phyloP scores from a whole-genome alignment of 2,113 vertebrate species.

The Junco hyemalis region DNA sequence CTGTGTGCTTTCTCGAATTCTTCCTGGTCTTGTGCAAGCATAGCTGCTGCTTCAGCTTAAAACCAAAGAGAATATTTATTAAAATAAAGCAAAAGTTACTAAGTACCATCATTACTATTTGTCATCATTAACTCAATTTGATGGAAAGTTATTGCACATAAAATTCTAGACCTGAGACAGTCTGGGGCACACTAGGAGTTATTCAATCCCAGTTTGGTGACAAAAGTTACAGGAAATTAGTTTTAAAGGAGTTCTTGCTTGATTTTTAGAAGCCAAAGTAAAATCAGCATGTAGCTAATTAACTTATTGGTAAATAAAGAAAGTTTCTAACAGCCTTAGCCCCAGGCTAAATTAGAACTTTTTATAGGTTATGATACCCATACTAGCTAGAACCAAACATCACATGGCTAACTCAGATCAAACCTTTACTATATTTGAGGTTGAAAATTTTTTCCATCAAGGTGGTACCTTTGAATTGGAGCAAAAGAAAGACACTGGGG shows the following conservation, averaged over 20 bases:
- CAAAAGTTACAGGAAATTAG: neutral
- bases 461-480: neutral
- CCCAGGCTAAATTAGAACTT: neutral
- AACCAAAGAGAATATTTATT: neutral
- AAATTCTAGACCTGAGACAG: neutral
- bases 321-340: neutral
- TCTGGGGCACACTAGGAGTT: neutral
- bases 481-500: neutral
- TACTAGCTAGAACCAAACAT: neutral
- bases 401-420: neutral
- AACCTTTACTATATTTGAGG: neutral
- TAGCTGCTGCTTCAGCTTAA: constrained; percentile 86
- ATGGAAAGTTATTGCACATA: neutral
- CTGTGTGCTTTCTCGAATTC: constrained; percentile 91
- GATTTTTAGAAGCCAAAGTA: neutral
- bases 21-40: constrained; percentile 87
- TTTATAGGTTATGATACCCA: neutral
- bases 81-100: neutral
- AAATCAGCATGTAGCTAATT: neutral
- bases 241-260: neutral
- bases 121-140: neutral
- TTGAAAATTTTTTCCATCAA: neutral
- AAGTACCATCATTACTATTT: neutral
- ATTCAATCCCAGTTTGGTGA: fast-evolving
- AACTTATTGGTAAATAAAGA: neutral